Conservation (phyloP, 2,797 vertebrate species). For the Acanthurus lineatus region DNA sequence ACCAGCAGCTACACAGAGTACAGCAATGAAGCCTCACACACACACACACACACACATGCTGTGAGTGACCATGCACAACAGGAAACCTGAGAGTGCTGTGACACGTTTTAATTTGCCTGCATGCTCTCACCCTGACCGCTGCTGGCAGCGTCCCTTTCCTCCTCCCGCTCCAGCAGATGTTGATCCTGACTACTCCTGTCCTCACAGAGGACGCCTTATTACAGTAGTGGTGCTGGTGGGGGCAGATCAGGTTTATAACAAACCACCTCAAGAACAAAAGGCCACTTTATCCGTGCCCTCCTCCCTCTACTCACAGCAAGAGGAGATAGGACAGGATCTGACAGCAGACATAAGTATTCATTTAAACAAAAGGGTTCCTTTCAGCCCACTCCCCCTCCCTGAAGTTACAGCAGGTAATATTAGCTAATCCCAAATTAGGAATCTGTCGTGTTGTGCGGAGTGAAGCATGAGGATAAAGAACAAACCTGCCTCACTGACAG, state of each 20-base stretch:
- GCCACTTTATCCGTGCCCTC: slow-evolving; percentile 58
- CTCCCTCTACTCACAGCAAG: slow-evolving; percentile 17
- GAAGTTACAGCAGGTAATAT: slow-evolving; percentile 73
- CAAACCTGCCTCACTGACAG: slow-evolving; percentile 61
- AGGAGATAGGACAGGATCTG: slow-evolving; percentile 73
- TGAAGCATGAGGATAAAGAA: slow-evolving; percentile 55
- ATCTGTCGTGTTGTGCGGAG: slow-evolving; percentile 67
- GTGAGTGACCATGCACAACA: background rate
- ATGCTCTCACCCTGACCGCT: slow-evolving; percentile 39
- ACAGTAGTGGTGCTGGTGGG: background rate
- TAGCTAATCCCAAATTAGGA: slow-evolving; percentile 70
- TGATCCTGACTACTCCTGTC: slow-evolving; percentile 52
- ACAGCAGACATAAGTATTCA: slow-evolving; percentile 66
- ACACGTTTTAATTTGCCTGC: slow-evolving; percentile 58
- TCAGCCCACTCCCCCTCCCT: background rate
- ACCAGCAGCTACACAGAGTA: background rate
- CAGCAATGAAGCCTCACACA: background rate
- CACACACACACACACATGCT: background rate
- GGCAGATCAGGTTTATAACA: slow-evolving; percentile 64
- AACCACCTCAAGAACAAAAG: slow-evolving; percentile 74
- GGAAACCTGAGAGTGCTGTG: slow-evolving; percentile 25
- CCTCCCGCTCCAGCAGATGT: slow-evolving; percentile 50
- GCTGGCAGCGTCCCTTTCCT: slow-evolving; percentile 27
- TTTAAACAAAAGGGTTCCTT: slow-evolving; percentile 74
- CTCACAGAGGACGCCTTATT: slow-evolving; percentile 58